Percentiles rank a stretch among this genome's conserved stretches.
phyloP scores from a whole-genome alignment of 2,888 invertebrate genomes.

The Drosophila tanythrix region DNA sequence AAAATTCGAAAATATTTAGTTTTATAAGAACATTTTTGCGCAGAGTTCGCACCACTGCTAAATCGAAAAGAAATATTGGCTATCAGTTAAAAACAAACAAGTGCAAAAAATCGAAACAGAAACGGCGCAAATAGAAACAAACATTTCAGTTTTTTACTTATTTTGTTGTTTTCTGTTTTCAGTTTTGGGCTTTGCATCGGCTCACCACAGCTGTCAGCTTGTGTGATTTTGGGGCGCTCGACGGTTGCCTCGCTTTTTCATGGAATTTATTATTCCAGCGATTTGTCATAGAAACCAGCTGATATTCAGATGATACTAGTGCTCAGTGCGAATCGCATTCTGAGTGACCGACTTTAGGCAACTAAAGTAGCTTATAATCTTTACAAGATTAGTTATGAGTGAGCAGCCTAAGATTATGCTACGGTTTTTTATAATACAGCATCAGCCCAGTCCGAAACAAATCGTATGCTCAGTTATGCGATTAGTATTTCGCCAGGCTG shows the following conservation, averaged over 20 bases:
- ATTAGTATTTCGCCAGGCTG: not conserved
- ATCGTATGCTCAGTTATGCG: conserved; percentile 14
- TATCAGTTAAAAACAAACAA: conserved; percentile 21
- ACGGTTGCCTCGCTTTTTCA: conserved; percentile 24
- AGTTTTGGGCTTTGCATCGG: conserved; percentile 23
- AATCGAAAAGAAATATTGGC: conserved; percentile 80
- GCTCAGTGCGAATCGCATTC: conserved; percentile 17
- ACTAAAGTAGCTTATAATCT: not conserved
- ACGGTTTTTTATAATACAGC: not conserved
- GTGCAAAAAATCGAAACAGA: conserved; percentile 4
- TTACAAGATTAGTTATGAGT: not conserved
- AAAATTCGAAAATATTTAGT: conserved; percentile 78
- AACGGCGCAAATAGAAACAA: conserved; percentile 35
- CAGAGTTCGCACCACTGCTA: conserved; percentile 37
- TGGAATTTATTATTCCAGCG: conserved; percentile 32
- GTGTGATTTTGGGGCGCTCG: conserved; percentile 54
- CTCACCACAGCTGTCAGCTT: conserved; percentile 67
- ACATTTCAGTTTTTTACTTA: conserved; percentile 29
- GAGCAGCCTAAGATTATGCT: conserved; percentile 54
- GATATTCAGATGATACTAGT: conserved; percentile 5
- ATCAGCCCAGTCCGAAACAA: not conserved
- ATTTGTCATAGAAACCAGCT: conserved; percentile 40
- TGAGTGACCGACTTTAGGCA: not conserved
- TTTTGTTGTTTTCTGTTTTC: conserved; percentile 28
- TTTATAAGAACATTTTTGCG: conserved; percentile 63